Base-by-base conservation (phyloP, 2,113 vertebrate species). In the Xenotilapia flavipinnis region DNA sequence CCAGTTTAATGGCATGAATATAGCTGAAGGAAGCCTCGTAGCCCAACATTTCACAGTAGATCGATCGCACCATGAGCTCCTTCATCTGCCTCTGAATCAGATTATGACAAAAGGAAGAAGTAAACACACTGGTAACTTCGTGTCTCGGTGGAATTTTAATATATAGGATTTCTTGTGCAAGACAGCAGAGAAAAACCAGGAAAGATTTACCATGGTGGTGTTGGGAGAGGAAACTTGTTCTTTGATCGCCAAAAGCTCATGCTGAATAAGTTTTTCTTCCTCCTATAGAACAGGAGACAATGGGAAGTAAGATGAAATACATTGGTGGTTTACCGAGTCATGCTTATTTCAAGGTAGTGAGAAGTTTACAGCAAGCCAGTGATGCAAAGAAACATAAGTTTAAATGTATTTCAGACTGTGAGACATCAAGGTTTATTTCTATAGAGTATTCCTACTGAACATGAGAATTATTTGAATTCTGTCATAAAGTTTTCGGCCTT, bases 11-110 rank as follows among this genome's bases (percentile, higher is more conserved):
- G 38, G 98, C 98, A 12, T 99, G 98, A 93, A 99, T 99, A 42
- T 99, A 99, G 38, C 97, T 97, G 95, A 99, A 99, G 7, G 97
- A 97, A 56, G 98, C 97, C 84, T 99, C 98, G 0, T 99, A 99
- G 2, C 99, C 99, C 87, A 99, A 96, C 98, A 99, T 99, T 96
- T 99, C 99, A 94, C 99, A 99, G 90, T 99, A 99, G 91, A 99
- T 97, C 3, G 98, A 95, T 91, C 99, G 97, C 93, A 99, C 98
- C 98, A 99, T 98, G 79, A 98, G 97, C 93, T 99, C 98, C 87
- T 98, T 98, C 98, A 99, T 99, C 93, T 98, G 96, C 68, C 96
- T 98, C 99, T 99, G 95, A 88, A 97, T 11, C 58, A 5, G 21
- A 86, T 82, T 5, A 89, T 7, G 19, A 84, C 26, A 90, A 40